A percentile compares a stretch with the other conserved stretches of the same genome.
phyloP scores from a whole-genome alignment of 2,113 vertebrate species.

The Strix uralensis region DNA sequence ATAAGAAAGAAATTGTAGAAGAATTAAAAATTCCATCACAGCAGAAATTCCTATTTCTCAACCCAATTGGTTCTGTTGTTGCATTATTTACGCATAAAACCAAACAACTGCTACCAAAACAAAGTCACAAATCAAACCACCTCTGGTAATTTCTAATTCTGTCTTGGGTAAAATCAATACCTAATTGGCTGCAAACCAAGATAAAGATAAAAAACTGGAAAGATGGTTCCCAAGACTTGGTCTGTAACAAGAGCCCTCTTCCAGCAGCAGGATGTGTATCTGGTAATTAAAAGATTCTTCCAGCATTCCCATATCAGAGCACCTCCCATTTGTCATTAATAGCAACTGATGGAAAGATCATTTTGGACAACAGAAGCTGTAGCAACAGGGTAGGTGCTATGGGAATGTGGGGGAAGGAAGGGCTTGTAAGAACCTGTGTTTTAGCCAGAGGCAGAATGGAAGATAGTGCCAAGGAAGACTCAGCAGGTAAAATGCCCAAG shows the following conservation, averaged over 20 bases:
- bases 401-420: neutral
- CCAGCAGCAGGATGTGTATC: neutral
- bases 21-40: neutral
- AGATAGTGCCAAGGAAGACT: neutral
- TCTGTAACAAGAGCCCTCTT: neutral
- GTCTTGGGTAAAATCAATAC: neutral
- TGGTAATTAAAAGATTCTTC: neutral
- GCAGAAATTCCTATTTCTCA: neutral
- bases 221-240: too few relatives aligned
- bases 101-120: neutral
- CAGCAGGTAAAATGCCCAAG: neutral
- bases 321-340: neutral
- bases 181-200: neutral
- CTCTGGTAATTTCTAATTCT: neutral
- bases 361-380: neutral
- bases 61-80: accelerated
- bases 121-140: neutral
- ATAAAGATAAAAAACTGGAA: neutral
- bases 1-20: neutral
- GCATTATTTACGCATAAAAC: neutral
- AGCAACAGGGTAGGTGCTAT: neutral
- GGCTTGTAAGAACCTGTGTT: neutral
- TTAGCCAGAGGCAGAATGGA: neutral
- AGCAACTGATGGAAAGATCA: neutral
- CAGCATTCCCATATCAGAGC: neutral